A percentile compares a stretch with the other conserved stretches of the same genome.
These are phyloP conservation scores for Neuroterus valhalla DNA, from an alignment of 1,140 invertebrate genomes.

Conservation along the genomic window DNA sequence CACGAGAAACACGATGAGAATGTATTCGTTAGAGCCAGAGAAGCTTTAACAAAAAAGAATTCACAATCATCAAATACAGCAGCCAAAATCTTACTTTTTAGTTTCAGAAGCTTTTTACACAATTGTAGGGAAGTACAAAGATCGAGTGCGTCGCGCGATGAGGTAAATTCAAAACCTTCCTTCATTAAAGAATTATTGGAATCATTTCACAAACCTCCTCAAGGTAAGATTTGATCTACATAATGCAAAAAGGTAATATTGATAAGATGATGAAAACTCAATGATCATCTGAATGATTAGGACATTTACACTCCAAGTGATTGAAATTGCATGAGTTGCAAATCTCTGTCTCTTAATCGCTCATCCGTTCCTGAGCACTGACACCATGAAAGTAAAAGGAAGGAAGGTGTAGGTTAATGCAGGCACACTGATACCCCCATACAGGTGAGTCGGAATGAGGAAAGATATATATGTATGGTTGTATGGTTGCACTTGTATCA, in stretches of 20 bases:
- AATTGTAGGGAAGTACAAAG: too few relatives aligned
- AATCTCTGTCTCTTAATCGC: not conserved
- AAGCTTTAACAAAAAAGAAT: too few relatives aligned
- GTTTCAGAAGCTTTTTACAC: too few relatives aligned
- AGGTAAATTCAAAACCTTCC: too few relatives aligned
- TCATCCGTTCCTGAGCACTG: slow-evolving; percentile 2
- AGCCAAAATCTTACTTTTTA: too few relatives aligned
- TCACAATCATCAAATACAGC: too few relatives aligned
- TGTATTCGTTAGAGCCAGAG: too few relatives aligned
- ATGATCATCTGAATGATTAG: not conserved
- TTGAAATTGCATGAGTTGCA: not conserved
- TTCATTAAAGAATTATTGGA: too few relatives aligned
- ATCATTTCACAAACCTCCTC: too few relatives aligned
- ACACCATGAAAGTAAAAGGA: not conserved
- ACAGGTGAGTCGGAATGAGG: not conserved
- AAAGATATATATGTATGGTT: slow-evolving; percentile 23
- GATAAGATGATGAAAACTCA: not conserved
- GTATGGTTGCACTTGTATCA: slow-evolving; percentile 42
- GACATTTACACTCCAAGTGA: not conserved
- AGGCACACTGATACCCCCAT: not conserved
- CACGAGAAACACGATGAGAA: too few relatives aligned
- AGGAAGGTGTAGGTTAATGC: not conserved
- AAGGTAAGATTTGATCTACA: too few relatives aligned
- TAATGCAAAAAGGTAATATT: not conserved
- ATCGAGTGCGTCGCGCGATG: too few relatives aligned